Evolutionary conservation across 2,113 vertebrate genomes (phyloP), one percentile per base, ranked within the genome.

Genomic region (Gymnogyps californianus): DNA sequence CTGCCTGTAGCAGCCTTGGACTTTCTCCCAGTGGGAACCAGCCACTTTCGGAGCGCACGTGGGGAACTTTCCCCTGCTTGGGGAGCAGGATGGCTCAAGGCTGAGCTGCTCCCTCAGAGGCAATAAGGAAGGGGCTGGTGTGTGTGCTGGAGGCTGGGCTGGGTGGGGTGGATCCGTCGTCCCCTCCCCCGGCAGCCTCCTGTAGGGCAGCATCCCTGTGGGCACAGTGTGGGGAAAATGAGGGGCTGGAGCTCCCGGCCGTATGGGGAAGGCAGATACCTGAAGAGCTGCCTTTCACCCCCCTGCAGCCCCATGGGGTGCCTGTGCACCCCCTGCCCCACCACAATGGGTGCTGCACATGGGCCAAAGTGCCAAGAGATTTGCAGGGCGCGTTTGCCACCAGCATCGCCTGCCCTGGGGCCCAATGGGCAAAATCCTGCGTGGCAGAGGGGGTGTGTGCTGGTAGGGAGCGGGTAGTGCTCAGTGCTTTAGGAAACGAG

Each of bases 281-380:
- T 65, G 49, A 49, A 32, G 34, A 78, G 18, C 31, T 55, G 61
- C 87, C 64, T 65, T 71, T 70, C 59, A 28, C 11, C 16, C 16
- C 22, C 19, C 26, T 15, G 40, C 26, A 67, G 47, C 42, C 34
- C 36, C 44, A 2, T 3, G 20, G 55, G 34, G 49, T 36, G 51
- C 25, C 61, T 22, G 32, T 22, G 12, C 26, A 34, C 28, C 46
- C 38, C 1, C 4, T 36, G n/a, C 40, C 34, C 29, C 4, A 1
- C 22, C 26, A 16, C 0, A 4, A 34, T 7, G 32, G 54, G 46
- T 87, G 44, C 54, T 0, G 0, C 0, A 0, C 18, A 28, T 0
- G 6, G 36, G 32, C 5, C n/a, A 11, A 19, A 46, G 20, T 49
- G 61, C 66, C 52, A 31, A 16, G 54, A 18, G 46, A 16, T 20